Percentiles rank a stretch among this genome's conserved stretches.
Evolutionary conservation across 2,113 vertebrate genomes (phyloP).

Genomic region (Podarcis raffonei): DNA sequence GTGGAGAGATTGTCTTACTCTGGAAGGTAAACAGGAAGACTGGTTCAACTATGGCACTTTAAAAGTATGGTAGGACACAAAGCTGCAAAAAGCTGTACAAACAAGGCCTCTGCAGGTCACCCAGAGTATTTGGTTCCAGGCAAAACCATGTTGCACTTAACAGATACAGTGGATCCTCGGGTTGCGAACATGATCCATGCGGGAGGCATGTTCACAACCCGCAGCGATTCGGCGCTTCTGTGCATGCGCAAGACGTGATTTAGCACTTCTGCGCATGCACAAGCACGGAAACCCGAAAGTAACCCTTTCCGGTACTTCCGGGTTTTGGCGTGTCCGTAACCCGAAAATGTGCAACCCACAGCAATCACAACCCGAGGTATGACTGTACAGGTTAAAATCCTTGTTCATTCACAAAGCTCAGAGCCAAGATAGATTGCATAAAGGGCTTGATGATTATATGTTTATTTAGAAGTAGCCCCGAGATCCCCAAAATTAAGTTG

Average conservation of each 20-base stretch:
- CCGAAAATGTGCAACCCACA: too few relatives aligned
- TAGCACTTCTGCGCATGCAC: too few relatives aligned
- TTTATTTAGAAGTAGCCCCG: neutral
- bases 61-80: neutral
- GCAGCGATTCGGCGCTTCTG: too few relatives aligned
- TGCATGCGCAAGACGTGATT: too few relatives aligned
- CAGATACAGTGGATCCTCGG: neutral
- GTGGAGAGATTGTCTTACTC: neutral
- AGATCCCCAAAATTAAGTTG: neutral
- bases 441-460: neutral
- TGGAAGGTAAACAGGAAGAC: neutral
- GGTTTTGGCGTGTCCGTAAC: too few relatives aligned
- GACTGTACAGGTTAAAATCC: neutral
- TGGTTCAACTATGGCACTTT: neutral
- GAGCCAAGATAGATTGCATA: neutral
- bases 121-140: neutral
- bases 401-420: neutral
- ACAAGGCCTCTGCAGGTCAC: neutral
- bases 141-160: neutral
- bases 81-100: too few relatives aligned
- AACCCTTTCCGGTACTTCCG: too few relatives aligned
- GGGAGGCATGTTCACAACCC: too few relatives aligned
- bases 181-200: too few relatives aligned
- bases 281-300: too few relatives aligned
- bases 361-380: too few relatives aligned